A percentile compares a stretch with the other conserved stretches of the same genome.
phyloP scores from a whole-genome alignment of 2,797 vertebrate species.

The Momotus momota region DNA sequence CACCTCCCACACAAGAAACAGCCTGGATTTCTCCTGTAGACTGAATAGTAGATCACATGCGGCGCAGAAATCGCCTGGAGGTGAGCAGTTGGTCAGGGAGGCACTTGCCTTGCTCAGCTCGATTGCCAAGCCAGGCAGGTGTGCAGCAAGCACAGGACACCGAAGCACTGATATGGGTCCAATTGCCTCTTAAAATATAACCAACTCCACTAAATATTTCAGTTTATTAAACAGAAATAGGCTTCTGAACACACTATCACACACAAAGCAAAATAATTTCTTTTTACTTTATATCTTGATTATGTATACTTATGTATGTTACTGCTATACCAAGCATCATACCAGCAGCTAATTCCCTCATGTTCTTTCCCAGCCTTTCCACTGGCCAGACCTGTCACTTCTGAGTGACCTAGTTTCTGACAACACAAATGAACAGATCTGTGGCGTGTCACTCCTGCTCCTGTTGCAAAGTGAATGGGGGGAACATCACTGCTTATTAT shows the following conservation, averaged over 20 bases:
- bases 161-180: background rate
- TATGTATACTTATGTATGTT: background rate
- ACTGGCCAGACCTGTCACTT: background rate
- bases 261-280: background rate
- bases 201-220: background rate
- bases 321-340: background rate
- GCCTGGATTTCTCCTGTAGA: background rate
- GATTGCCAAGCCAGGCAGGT: background rate
- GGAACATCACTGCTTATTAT: background rate
- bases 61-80: background rate
- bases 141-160: background rate
- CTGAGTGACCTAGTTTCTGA: background rate
- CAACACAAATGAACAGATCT: background rate
- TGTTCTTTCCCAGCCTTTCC: background rate
- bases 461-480: background rate
- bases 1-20: background rate
- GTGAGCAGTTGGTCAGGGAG: accelerated
- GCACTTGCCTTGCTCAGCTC: background rate
- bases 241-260: background rate
- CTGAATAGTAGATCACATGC: background rate
- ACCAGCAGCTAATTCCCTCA: background rate
- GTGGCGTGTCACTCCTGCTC: background rate
- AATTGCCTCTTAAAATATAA: background rate
- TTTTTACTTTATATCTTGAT: background rate
- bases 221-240: background rate